Percentiles rank a stretch among this genome's conserved stretches.
These are phyloP conservation scores for Aricia agestis DNA, from an alignment of 1,140 invertebrate genomes.

Conservation along the genomic window DNA sequence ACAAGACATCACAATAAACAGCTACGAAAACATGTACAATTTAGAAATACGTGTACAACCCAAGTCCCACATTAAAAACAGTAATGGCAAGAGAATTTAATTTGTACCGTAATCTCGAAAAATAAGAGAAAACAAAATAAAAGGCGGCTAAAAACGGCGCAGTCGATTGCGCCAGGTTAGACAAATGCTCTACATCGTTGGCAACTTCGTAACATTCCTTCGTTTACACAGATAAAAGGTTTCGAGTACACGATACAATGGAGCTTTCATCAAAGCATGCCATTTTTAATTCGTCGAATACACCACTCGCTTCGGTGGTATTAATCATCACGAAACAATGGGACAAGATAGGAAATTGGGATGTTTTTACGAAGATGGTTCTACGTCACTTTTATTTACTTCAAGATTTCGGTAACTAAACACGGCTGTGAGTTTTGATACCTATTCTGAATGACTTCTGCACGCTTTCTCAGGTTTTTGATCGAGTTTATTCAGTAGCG, in stretches of 20 bases:
- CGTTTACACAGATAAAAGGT: slow-evolving; percentile 18
- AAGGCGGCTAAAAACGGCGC: slow-evolving; percentile 9
- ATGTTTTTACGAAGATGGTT: not conserved
- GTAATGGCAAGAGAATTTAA: slow-evolving; percentile 4
- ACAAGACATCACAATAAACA: too few species aligned
- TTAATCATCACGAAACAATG: not conserved
- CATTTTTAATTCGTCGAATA: slow-evolving; percentile 2
- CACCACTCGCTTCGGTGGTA: not conserved
- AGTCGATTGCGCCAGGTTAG: slow-evolving; percentile 40
- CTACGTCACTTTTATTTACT: not conserved
- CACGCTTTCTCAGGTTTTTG: too few species aligned
- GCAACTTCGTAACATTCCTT: slow-evolving; percentile 30
- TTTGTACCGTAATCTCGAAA: not conserved
- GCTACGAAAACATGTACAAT: too few species aligned
- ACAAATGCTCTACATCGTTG: slow-evolving; percentile 43
- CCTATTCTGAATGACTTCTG: too few species aligned
- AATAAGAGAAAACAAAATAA: not conserved
- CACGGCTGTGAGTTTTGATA: too few species aligned
- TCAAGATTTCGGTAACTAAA: too few species aligned
- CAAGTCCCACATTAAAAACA: not conserved
- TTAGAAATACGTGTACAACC: too few species aligned
- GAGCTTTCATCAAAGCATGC: not conserved
- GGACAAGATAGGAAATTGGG: not conserved
- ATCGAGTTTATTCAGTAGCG: too few species aligned
- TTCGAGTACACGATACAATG: slow-evolving; percentile 3